Evolutionary conservation across 2,888 invertebrate genomes (phyloP).

Genomic region (Invenusta paracnida): DNA sequence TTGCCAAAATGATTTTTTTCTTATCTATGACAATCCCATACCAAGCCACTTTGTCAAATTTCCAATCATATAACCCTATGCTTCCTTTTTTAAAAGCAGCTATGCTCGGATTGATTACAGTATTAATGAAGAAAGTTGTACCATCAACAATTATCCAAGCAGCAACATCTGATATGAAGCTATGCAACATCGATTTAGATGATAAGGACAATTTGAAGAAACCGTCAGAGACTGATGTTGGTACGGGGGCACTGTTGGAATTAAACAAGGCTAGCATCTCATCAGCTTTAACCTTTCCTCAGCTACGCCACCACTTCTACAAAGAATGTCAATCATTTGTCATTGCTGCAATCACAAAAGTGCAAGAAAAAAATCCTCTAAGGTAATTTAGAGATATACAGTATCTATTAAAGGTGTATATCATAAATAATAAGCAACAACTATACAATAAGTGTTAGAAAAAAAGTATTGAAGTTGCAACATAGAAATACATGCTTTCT

Average conservation of each 20-base stretch:
- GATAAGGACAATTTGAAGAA: conserved; percentile 12
- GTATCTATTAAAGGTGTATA: neutral
- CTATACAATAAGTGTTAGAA: neutral
- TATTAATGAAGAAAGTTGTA: conserved; percentile 18
- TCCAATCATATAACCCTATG: conserved; percentile 23
- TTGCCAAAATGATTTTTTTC: conserved; percentile 17
- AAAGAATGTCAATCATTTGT: conserved; percentile 25
- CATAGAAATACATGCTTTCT: no score
- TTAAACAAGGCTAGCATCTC: conserved; percentile 19
- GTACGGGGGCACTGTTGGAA: conserved; percentile 12
- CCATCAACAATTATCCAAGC: conserved; percentile 5
- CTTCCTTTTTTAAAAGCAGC: neutral
- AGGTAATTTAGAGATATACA: neutral
- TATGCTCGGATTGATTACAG: conserved; percentile 7
- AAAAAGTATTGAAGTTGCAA: neutral
- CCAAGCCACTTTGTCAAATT: conserved; percentile 26
- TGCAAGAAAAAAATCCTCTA: conserved; percentile 11
- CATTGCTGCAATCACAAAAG: neutral
- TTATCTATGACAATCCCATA: conserved; percentile 21
- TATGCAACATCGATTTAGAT: conserved; percentile 19
- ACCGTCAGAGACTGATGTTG: conserved; percentile 1
- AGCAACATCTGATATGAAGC: conserved; percentile 7
- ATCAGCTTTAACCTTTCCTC: conserved; percentile 10
- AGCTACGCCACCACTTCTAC: conserved; percentile 9
- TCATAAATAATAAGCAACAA: no score